Percentiles rank a stretch among this genome's conserved stretches.
These are phyloP conservation scores for Macrochelys suwanniensis DNA, from an alignment of 2,797 vertebrate species.

Conservation along the genomic window DNA sequence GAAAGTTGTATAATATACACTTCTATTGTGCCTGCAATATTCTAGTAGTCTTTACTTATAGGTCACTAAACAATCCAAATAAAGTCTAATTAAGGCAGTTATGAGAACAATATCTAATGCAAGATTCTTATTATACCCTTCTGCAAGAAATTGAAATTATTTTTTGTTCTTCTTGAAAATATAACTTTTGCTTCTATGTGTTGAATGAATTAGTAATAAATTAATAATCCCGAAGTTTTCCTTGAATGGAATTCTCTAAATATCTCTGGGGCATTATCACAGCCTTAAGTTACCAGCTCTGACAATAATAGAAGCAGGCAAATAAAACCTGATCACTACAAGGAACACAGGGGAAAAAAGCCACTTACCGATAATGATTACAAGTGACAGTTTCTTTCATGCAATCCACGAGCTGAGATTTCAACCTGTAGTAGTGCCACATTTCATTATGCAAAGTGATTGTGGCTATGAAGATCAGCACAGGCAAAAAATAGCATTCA, in stretches of 20 bases:
- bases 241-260: conserved; percentile 54
- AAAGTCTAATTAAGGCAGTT: not conserved
- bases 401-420: conserved; percentile 23
- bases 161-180: not conserved
- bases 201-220: conserved; percentile 40
- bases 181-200: not conserved
- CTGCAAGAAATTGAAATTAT: not conserved
- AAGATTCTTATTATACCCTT: not conserved
- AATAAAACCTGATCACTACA: conserved; percentile 31
- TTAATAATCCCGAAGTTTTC: conserved; percentile 33
- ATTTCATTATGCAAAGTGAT: conserved; percentile 50
- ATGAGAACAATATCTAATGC: not conserved
- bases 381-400: conserved; percentile 57
- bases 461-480: not conserved
- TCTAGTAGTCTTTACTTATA: not conserved
- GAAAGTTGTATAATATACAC: not conserved
- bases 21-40: not conserved
- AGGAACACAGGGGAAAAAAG: not conserved
- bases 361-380: conserved; percentile 41
- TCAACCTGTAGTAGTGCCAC: conserved; percentile 38
- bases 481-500: conserved; percentile 36
- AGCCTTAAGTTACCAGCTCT: conserved; percentile 45
- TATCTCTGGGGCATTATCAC: conserved; percentile 14
- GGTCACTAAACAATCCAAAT: not conserved
- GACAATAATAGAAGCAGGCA: conserved; percentile 36